Base-by-base conservation (phyloP, 2,888 invertebrate genomes). In the Heliconius ethilla region DNA sequence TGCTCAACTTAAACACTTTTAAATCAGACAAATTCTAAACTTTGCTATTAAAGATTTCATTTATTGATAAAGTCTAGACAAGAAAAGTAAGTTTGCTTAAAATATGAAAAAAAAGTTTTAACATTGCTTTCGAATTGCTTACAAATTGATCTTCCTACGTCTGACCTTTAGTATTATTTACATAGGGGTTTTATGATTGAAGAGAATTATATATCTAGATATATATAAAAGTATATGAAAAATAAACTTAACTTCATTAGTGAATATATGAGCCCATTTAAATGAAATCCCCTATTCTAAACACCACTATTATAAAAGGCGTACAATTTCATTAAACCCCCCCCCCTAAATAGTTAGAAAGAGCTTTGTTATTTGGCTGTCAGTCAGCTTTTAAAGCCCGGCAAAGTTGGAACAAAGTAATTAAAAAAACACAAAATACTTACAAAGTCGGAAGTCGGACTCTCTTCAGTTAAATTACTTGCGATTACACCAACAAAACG, bases 381-480 rank as follows among this genome's bases (percentile, higher is more conserved):
- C 94, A 94, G 94, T 94, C 92, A 92, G 92, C 91, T 92, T 93
- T 93, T 92, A 92, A 93, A 92, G 90, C 90, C 89, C 89, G 88
- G 88, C 93, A 92, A 94, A 94, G 93, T 94, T 94, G 91, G 93
- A 94, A 94, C 93, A 92, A 94, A 93, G 93, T 94, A 94, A 94
- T 93, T 94, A 94, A 94, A 94, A 94, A 93, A 94, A 93, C 92
- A 93, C 93, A 94, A 93, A 94, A 94, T 94, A 92, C 93, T 94
- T 92, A 92, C 92, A 92, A 93, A 94, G 93, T 94, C 93, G 93
- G 94, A 93, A 93, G 93, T 92, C 90, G 90, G 90, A 91, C 92
- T 92, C 93, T 93, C 94, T 93, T 92, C 93, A 93, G 91, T 94
- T 93, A 94, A 94, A 94, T 94, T 93, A 94, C 93, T 94, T 89